phyloP scores from a whole-genome alignment of 2,888 invertebrate genomes.

The Limenitis camilla region DNA sequence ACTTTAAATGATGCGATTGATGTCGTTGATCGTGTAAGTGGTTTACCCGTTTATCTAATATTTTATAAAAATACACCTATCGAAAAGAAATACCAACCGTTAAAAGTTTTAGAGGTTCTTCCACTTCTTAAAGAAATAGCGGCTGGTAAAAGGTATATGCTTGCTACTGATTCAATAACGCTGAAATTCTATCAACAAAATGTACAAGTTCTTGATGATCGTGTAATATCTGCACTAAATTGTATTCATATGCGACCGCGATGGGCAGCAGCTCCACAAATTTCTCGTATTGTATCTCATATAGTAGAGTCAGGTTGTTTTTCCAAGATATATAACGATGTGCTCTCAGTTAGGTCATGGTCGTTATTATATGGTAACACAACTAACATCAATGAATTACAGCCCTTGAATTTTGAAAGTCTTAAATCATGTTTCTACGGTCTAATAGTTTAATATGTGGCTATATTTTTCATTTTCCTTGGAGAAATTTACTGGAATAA shows the following conservation, averaged over 20 bases:
- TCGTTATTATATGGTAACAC: neutral
- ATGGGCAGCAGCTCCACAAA: slow-evolving; percentile 40
- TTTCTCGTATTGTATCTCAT: slow-evolving; percentile 28
- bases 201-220: slow-evolving; percentile 37
- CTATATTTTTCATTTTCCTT: too few species aligned
- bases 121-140: slow-evolving; percentile 30
- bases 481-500: too few species aligned
- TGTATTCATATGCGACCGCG: slow-evolving; percentile 43
- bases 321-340: slow-evolving; percentile 6
- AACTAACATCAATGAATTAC: slow-evolving; percentile 6
- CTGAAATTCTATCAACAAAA: slow-evolving; percentile 23
- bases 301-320: slow-evolving; percentile 37
- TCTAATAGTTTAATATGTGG: too few species aligned
- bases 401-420: slow-evolving; percentile 32
- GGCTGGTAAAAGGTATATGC: slow-evolving; percentile 38
- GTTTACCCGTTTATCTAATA: slow-evolving; percentile 28
- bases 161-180: slow-evolving; percentile 31
- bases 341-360: neutral
- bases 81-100: slow-evolving; percentile 27
- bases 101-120: slow-evolving; percentile 26
- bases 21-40: slow-evolving; percentile 38
- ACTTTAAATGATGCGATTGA: slow-evolving; percentile 36
- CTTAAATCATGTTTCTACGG: slow-evolving; percentile 39
- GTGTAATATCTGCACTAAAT: slow-evolving; percentile 29
- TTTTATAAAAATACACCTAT: slow-evolving; percentile 34